Conservation (phyloP, 2,113 vertebrate species). For the Pavo muticus region DNA sequence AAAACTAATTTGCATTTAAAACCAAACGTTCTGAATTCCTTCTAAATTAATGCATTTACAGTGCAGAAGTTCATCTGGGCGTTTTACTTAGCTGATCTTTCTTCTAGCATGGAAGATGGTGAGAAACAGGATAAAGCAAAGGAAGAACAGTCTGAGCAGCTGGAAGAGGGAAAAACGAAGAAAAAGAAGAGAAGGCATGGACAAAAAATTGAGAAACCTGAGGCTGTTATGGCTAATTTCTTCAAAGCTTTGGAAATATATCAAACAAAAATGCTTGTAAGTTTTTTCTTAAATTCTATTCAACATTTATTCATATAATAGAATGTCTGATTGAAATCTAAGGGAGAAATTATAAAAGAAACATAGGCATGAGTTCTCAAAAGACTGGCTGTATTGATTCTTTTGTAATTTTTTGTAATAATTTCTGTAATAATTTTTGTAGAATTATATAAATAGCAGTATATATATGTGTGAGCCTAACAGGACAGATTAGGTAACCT, state of each 20-base stretch:
- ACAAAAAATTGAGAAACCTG: constrained; percentile 86
- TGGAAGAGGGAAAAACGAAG: constrained; percentile 76
- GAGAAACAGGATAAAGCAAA: constrained; percentile 91
- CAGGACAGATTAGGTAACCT: not conserved
- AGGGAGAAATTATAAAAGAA: not conserved
- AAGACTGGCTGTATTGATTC: not conserved
- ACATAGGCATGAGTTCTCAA: not conserved
- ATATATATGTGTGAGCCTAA: not conserved
- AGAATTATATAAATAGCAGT: not conserved
- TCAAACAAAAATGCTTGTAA: constrained; percentile 95
- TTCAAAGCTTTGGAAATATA: constrained; percentile 93
- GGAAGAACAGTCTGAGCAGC: constrained; percentile 77
- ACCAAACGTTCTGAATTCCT: not conserved
- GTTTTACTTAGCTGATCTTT: not conserved
- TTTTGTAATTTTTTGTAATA: not conserved
- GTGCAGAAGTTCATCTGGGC: not conserved
- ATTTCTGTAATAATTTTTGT: not conserved
- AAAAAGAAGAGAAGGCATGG: constrained; percentile 87
- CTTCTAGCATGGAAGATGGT: constrained; percentile 88
- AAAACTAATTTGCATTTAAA: not conserved
- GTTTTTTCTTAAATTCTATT: not conserved
- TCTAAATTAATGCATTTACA: not conserved
- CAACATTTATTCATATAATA: not conserved
- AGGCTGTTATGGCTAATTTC: constrained; percentile 93
- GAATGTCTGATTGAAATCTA: not conserved